Base-by-base conservation (phyloP, 2,113 vertebrate genomes). In the Sclerurus mexicanus region DNA sequence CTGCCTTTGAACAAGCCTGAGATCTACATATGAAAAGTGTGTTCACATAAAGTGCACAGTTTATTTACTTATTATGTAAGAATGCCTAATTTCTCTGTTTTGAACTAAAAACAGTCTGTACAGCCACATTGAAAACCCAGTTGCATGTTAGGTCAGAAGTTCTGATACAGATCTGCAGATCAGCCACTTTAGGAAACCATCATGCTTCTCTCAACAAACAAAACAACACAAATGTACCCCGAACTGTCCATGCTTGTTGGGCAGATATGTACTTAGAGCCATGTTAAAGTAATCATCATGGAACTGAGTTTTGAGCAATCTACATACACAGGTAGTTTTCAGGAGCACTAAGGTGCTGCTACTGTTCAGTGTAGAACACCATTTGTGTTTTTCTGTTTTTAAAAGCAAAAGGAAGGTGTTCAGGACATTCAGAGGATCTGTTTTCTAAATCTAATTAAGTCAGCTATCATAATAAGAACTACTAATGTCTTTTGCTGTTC, bases 401-500 rank as follows among this genome's bases (percentile, higher is more conserved):
- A 25, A 25, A 68, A 66, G 52, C 28, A 69, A n/a, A 84, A 59
- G 10, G 27, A 62, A 35, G n/a, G 13, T 16, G 7, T 55, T 81
- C 39, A 42, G 60, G 30, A 35, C 8, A 7, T 78, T 93, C 39
- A 24, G 13, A 71, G 59, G 9, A 27, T 71, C 39, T 74, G 31
- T 24, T n/a, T 78, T 33, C 47, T 87, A 59, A 39, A 86, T 69
- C 50, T 71, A 53, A 9, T 94, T 37, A 94, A 84, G 25, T 67
- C 40, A 74, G 27, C 25, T 93, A 19, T 92, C 67, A 37, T 15
- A 73, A 8, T 69, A 60, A 77, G 37, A 71, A 24, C 22, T 64
- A 37, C 30, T 71, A 35, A 31, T 67, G 15, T 82, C n/a, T 75
- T 85, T 90, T 93, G 42, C 82, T 63, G 49, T 82, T 95, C 58